phyloP scores from a whole-genome alignment of 2,113 vertebrate species.

The Rana temporaria region DNA sequence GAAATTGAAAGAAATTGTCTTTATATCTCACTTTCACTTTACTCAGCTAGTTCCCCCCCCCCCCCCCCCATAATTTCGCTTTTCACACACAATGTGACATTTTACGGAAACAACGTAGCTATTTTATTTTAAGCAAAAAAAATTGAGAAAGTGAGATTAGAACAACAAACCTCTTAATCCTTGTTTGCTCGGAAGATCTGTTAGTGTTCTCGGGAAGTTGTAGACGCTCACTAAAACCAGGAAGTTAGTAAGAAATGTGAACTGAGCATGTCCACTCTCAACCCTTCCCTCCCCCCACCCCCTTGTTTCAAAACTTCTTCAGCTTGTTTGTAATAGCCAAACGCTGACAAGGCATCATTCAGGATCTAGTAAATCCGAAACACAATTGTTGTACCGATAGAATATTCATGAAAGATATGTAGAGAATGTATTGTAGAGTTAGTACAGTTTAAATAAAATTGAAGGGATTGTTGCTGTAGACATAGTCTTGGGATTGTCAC shows the following conservation, averaged over 20 bases:
- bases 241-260: conserved; percentile 17
- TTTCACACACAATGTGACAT: too few species aligned
- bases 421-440: too few species aligned
- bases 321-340: too few species aligned
- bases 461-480: too few species aligned
- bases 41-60: too few species aligned
- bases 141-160: not conserved
- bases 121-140: not conserved
- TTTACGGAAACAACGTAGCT: not conserved
- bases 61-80: not conserved
- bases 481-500: too few species aligned
- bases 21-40: conserved; percentile 17
- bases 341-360: too few species aligned
- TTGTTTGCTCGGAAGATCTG: not conserved
- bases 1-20: not conserved
- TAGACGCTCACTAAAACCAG: conserved; percentile 5
- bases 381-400: too few species aligned
- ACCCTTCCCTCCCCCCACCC: not conserved
- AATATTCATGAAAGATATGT: too few species aligned
- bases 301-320: not conserved
- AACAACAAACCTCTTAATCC: not conserved
- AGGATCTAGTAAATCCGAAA: too few species aligned
- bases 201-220: not conserved
- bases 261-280: conserved; percentile 16
- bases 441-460: too few species aligned